Base-by-base conservation (phyloP, 2,797 vertebrate genomes). In the Periparus ater region DNA sequence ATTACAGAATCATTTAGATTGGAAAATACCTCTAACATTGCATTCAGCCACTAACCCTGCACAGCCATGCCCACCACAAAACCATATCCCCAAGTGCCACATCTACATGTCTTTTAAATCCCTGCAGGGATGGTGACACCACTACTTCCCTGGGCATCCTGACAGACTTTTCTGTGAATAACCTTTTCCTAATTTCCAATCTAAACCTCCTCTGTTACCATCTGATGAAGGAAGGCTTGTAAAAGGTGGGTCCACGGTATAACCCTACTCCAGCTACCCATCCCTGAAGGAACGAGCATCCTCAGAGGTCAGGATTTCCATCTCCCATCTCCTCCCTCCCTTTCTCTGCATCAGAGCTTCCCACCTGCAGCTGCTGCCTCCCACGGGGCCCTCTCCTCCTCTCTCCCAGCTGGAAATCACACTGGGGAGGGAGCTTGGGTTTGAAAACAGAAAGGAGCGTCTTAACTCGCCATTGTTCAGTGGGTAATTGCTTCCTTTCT, bases 401-500 rank as follows among this genome's bases (percentile, higher is more conserved):
- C 85, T 91, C 38, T 42, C 57, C 73, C 89, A 42, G 89, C 91
- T 88, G 91, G 92, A 80, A 89, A 71, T 34, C 87, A 26, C 92
- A 51, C 63, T 3, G 65, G 42, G 79, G 68, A 88, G 32, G 50
- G 50, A 74, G 81, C 66, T 81, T 16, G 51, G 60, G 32, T 93
- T 85, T 92, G 75, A 68, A 85, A 90, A 84, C 85, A 91, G 95
- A 95, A 92, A 77, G 92, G 89, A 93, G 66, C 0, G 6, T 22
- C 84, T 89, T 96, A 97, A 93, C 48, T 61, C 6, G 2, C 85
- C 89, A 96, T 96, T 97, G 97, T 97, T 93, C 88, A 4, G 85
- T 32, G 85, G 50, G 94, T 97, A 97, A 98, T 97, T 96, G 94
- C 95, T 96, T 97, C 95, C 50, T 96, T 92, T 89, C 82, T 96